Evolutionary conservation across 1,140 invertebrate genomes (phyloP).

Genomic region (Hycleus phaleratus): DNA sequence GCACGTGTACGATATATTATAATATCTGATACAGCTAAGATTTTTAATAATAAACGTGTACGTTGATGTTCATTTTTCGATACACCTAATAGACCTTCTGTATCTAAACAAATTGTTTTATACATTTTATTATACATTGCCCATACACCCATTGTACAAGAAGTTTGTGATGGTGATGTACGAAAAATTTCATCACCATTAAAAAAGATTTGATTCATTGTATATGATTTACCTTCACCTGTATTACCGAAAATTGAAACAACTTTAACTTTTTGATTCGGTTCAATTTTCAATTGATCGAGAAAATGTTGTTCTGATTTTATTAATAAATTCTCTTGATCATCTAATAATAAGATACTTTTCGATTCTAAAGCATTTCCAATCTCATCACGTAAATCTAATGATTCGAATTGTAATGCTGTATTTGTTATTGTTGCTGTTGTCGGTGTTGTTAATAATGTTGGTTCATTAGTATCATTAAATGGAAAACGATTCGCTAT

Average conservation of each 20-base stretch:
- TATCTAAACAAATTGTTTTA: constrained; percentile 69
- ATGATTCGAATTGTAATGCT: neutral
- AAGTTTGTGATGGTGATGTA: constrained; percentile 62
- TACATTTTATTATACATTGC: constrained; percentile 61
- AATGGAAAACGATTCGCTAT: too few species aligned
- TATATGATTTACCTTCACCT: constrained; percentile 79
- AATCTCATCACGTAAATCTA: neutral
- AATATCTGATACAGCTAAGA: constrained; percentile 73
- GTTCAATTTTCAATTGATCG: constrained; percentile 21
- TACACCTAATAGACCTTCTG: constrained; percentile 60
- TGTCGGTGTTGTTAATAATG: too few species aligned
- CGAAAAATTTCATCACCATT: constrained; percentile 64
- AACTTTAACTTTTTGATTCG: constrained; percentile 59
- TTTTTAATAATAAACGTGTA: constrained; percentile 67
- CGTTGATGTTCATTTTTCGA: constrained; percentile 62
- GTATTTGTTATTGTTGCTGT: too few species aligned
- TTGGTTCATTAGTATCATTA: too few species aligned
- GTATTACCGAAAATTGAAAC: constrained; percentile 84
- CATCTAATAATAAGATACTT: constrained; percentile 26
- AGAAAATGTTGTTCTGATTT: constrained; percentile 25
- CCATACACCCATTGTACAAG: constrained; percentile 77
- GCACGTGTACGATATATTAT: constrained; percentile 73
- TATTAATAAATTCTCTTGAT: constrained; percentile 24
- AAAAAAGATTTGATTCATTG: constrained; percentile 76
- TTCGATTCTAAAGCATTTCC: neutral